phyloP scores from a whole-genome alignment of 2,797 vertebrate genomes.

The Potorous gilbertii region DNA sequence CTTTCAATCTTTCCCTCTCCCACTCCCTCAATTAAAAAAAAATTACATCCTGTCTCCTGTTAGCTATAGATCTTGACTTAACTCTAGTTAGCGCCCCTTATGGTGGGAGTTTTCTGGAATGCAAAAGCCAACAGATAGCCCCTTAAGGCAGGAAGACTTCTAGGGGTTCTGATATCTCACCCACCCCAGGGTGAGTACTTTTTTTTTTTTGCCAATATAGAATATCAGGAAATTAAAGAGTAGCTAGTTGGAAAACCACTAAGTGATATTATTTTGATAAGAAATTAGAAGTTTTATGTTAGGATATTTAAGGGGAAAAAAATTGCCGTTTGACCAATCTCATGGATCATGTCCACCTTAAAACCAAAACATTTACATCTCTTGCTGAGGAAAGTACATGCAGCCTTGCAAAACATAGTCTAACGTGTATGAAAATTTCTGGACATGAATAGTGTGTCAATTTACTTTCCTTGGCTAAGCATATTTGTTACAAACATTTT shows the following conservation, averaged over 20 bases:
- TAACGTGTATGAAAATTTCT: neutral
- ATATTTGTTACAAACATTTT: neutral
- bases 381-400: neutral
- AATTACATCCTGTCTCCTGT: no score
- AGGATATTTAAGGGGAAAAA: neutral
- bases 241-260: constrained; percentile 21
- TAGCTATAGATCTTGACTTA: no score
- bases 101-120: no score
- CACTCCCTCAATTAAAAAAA: no score
- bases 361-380: constrained; percentile 28
- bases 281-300: constrained; percentile 6
- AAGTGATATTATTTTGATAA: constrained; percentile 31
- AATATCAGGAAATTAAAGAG: neutral
- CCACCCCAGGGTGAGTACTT: neutral
- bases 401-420: neutral
- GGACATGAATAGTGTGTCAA: neutral
- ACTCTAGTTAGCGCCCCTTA: no score
- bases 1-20: no score
- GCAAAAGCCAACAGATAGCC: neutral
- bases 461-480: neutral
- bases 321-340: constrained; percentile 25
- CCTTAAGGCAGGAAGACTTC: neutral
- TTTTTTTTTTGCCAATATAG: neutral
- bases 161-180: neutral
- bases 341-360: constrained; percentile 12